A percentile compares a stretch with the other conserved stretches of the same genome.
phyloP scores from a whole-genome alignment of 2,113 vertebrate genomes.

The Aegithalos caudatus region DNA sequence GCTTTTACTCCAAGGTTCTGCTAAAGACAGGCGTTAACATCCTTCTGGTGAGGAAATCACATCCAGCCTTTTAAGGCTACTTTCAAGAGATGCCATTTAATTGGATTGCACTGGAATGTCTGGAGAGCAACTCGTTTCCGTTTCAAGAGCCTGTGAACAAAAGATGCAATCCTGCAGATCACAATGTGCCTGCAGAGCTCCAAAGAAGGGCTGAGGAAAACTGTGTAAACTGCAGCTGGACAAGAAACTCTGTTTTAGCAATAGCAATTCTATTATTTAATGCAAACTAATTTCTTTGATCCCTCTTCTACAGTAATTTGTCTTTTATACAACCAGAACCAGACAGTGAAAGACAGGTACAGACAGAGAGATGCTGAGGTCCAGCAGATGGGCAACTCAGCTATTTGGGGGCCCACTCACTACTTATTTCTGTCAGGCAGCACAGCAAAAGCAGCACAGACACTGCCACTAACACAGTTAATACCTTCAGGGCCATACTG shows the following conservation, averaged over 20 bases:
- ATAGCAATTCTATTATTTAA: background rate
- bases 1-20: background rate
- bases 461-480: background rate
- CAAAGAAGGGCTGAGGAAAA: background rate
- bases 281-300: background rate
- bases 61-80: background rate
- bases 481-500: background rate
- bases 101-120: background rate
- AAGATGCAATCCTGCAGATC: background rate
- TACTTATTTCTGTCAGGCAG: background rate
- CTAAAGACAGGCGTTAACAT: background rate
- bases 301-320: background rate
- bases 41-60: background rate
- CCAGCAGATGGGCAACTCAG: background rate
- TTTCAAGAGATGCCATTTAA: background rate
- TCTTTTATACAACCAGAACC: background rate
- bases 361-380: background rate
- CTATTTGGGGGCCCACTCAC: background rate
- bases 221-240: background rate
- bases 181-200: background rate
- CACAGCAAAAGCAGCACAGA: background rate
- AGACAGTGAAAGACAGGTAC: background rate
- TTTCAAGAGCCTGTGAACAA: background rate
- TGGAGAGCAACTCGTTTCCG: background rate
- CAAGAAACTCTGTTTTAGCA: background rate